Evolutionary conservation across 2,113 vertebrate genomes (phyloP).

Genomic region (Rhipidura dahli): DNA sequence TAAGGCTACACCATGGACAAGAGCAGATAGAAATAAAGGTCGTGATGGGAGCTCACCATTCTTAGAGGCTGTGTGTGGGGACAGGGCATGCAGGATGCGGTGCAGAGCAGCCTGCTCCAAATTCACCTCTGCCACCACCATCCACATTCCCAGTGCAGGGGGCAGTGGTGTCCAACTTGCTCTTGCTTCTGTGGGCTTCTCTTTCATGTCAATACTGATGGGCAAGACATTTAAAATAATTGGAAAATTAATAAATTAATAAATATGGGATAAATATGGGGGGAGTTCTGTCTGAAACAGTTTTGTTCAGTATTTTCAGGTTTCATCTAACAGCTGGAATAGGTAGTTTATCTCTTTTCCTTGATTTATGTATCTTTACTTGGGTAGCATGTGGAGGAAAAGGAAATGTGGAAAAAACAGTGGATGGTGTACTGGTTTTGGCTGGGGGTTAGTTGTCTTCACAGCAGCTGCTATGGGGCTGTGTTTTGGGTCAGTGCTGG

Average conservation of each 20-base stretch:
- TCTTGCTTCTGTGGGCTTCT: neutral
- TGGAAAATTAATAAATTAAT: neutral
- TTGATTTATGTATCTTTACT: neutral
- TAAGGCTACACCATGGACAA: neutral
- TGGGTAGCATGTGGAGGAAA: neutral
- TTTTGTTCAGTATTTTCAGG: neutral
- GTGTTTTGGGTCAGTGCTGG: neutral
- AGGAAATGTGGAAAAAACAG: neutral
- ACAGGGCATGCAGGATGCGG: neutral
- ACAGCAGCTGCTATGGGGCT: neutral
- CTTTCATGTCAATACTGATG: neutral
- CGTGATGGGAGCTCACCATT: accelerated
- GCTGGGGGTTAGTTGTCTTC: neutral
- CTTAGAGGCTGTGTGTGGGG: neutral
- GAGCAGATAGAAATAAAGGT: neutral
- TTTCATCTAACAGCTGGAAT: neutral
- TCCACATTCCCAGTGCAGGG: accelerated
- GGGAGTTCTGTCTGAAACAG: neutral
- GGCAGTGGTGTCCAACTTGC: neutral
- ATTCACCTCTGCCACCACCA: neutral
- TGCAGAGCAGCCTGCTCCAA: neutral
- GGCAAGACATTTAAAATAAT: neutral
- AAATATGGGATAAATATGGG: neutral
- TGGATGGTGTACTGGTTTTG: neutral
- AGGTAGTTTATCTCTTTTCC: neutral